phyloP scores from a whole-genome alignment of 2,888 invertebrate species.

The Drosophila kuntzei region DNA sequence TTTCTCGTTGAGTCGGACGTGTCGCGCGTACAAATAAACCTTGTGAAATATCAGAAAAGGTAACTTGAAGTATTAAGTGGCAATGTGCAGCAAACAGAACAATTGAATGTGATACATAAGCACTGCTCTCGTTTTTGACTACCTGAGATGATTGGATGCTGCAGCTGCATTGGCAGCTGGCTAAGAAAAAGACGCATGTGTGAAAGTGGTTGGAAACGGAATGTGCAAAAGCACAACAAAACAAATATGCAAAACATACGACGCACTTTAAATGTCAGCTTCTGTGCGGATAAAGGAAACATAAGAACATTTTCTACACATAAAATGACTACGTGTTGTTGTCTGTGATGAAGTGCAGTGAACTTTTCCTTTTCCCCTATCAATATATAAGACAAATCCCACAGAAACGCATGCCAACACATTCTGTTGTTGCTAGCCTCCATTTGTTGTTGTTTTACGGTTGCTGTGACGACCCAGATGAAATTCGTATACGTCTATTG shows the following conservation, averaged over 20 bases:
- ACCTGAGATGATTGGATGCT: conserved; percentile 31
- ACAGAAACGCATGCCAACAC: conserved; percentile 5
- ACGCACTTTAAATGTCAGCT: conserved; percentile 39
- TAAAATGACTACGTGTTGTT: conserved; percentile 38
- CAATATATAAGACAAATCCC: conserved; percentile 10
- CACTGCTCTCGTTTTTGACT: conserved; percentile 20
- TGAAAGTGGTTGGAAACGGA: conserved; percentile 53
- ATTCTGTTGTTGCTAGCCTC: conserved; percentile 9
- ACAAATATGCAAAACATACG: conserved; percentile 12
- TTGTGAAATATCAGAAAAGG: conserved; percentile 32
- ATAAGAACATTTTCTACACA: conserved; percentile 32
- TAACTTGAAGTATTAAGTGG: conserved; percentile 25
- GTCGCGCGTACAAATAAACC: conserved; percentile 27
- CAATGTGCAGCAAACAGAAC: conserved; percentile 19
- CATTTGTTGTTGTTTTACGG: conserved; percentile 32
- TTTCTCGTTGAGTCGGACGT: conserved; percentile 29
- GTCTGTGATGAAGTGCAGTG: conserved; percentile 60
- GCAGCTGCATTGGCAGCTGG: conserved; percentile 48
- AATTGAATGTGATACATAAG: conserved; percentile 20
- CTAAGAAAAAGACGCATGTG: conserved; percentile 13
- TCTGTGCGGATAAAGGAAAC: conserved; percentile 33
- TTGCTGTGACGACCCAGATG: conserved; percentile 33
- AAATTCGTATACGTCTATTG: background rate
- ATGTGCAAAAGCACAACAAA: conserved; percentile 38
- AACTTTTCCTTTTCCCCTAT: conserved; percentile 50